Evolutionary conservation across 2,113 vertebrate genomes (phyloP), one percentile per base, ranked within the genome.

Genomic region (Pogonocichla stellata): DNA sequence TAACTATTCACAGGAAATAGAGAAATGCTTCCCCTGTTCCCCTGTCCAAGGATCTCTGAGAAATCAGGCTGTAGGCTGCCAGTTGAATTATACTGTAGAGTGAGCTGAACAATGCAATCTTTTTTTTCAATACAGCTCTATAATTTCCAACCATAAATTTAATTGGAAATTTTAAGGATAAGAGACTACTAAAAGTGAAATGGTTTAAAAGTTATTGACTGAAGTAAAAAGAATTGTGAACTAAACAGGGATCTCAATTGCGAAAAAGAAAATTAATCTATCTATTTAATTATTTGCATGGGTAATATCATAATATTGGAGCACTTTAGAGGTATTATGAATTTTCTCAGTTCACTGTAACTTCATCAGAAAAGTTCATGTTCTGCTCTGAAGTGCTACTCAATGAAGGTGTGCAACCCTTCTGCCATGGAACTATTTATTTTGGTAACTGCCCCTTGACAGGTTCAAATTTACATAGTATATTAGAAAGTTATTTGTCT

Each of bases 61-160:
- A 61, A 88, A 71, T 54, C 51, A 51, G 58, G 33, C 56, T 78
- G 6, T 53, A 71, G 42, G 19, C 10, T 94, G 53, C 53, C 57
- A 45, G 14, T 11, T 60, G 62, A 64, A 74, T 84, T 90, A 84
- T 54, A 60, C 9, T 5, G 3, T 40, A 53, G n/a, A 86, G 40
- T 53, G 45, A 90, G 28, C 22, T 69, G 61, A 94, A 79, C 9
- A 79, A 40, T 56, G 28, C 16, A n/a, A 19, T 36, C 31, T 51
- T 40, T 13, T 51, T 66, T 70, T 38, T 38, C 7, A 51, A 60
- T 66, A 62, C 26, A 66, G 42, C 28, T 86, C 29, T 80, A 26
- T 78, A 24, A 84, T 95, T 91, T 92, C 47, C 51, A 90, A 51
- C 33, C 47, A 80, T 92, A 92, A 90, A 90, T 94, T 86, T 80